A percentile compares a stretch with the other conserved stretches of the same genome.
phyloP scores from a whole-genome alignment of 2,888 invertebrate species.

The Phyllotreta cruciferae region DNA sequence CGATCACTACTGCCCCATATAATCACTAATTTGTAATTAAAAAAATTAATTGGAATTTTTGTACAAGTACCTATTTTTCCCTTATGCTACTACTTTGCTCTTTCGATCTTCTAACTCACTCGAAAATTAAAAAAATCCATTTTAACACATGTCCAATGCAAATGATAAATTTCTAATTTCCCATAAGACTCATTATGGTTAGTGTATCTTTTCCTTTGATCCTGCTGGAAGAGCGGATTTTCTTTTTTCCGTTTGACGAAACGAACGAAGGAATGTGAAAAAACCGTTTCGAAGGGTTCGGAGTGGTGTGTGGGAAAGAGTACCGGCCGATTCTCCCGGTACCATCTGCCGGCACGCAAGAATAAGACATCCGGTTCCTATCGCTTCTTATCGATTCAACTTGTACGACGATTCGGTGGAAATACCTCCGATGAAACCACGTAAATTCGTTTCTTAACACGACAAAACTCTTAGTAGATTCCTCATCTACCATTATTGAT shows the following conservation, averaged over 20 bases:
- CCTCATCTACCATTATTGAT: too few species aligned
- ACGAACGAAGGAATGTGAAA: conserved; percentile 32
- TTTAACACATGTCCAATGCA: too few species aligned
- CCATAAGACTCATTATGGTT: too few species aligned
- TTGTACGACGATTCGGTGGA: conserved; percentile 6
- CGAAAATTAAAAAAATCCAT: too few species aligned
- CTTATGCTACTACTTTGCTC: too few species aligned
- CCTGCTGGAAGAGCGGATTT: too few species aligned
- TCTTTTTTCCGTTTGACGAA: too few species aligned
- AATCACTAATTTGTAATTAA: conserved; percentile 41
- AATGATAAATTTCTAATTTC: too few species aligned
- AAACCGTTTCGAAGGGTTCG: conserved; percentile 29
- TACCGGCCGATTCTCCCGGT: conserved; percentile 36
- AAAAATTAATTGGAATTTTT: background rate
- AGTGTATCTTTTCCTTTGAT: too few species aligned
- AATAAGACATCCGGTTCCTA: conserved; percentile 51
- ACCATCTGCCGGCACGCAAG: conserved; percentile 42
- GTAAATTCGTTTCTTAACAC: background rate
- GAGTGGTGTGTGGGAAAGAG: conserved; percentile 38
- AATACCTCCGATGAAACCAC: background rate
- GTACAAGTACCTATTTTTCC: too few species aligned
- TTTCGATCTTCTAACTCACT: too few species aligned
- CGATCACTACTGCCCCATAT: conserved; percentile 54
- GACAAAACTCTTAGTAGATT: too few species aligned
- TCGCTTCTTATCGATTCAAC: conserved; percentile 36